Conservation (phyloP, 2,797 vertebrate species). For the Spea hammondii region DNA sequence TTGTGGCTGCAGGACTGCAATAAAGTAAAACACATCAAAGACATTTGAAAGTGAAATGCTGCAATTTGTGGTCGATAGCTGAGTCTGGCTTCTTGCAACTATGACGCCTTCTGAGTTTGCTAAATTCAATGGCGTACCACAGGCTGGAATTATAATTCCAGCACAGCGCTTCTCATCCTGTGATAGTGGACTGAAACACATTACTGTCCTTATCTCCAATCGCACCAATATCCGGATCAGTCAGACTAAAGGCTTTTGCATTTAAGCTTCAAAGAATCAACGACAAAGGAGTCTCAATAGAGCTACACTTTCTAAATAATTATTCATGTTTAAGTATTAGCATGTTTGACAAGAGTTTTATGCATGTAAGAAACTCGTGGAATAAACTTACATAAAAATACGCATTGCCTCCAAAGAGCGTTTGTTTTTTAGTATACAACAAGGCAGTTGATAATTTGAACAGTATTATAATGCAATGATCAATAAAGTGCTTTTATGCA, state of each 20-base stretch:
- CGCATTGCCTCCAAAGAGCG: no score
- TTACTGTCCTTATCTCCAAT: slow-evolving; percentile 5
- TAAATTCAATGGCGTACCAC: slow-evolving; percentile 25
- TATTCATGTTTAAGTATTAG: no score
- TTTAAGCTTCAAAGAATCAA: background rate
- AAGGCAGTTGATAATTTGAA: no score
- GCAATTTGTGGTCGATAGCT: slow-evolving; percentile 41
- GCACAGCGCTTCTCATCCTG: slow-evolving; percentile 11
- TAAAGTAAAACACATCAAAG: slow-evolving; percentile 40
- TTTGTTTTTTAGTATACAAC: no score
- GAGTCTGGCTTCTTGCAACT: slow-evolving; percentile 38
- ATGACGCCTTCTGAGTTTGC: slow-evolving; percentile 42
- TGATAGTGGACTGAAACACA: slow-evolving; percentile 9
- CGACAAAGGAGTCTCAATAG: background rate
- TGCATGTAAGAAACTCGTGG: no score
- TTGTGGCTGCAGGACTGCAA: slow-evolving; percentile 5
- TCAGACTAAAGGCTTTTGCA: background rate
- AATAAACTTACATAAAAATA: no score
- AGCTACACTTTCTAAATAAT: background rate
- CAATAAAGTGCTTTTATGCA: no score
- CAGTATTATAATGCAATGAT: no score
- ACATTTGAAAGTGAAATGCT: slow-evolving; percentile 44
- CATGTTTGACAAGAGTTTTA: no score
- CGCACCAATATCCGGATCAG: background rate
- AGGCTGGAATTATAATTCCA: slow-evolving; percentile 35